Evolutionary conservation across 1,140 invertebrate species (phyloP), one percentile per base, ranked within the genome.

Genomic region (Schlechtendalia chinensis): DNA sequence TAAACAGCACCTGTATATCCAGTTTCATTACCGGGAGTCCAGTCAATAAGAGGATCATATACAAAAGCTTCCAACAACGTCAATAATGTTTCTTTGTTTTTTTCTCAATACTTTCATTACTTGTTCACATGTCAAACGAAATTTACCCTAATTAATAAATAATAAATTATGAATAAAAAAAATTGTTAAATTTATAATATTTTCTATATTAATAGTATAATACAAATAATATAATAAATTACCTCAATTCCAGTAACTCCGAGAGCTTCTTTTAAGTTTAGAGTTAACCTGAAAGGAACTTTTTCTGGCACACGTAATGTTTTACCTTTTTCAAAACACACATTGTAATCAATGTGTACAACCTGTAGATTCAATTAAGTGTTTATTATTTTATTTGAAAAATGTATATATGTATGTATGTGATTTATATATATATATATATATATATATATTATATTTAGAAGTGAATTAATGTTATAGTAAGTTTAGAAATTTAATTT

Each of bases 331-430:
- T 99, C 98, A 87, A 99, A 99, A 85, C 97, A 98, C 71, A 99
- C 95, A 86, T 99, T 99, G 87, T 99, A 99, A 87, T 99, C 98
- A 84, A 99, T 98, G 86, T 99, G 98, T 45, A 99, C 93, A 67
- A 99, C 88, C 87, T 91, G 81, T 45, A 82, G n/a, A n/a, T n/a
- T n/a, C n/a, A n/a, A n/a, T n/a, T n/a, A n/a, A n/a, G n/a, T n/a
- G n/a, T n/a, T n/a, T n/a, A n/a, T n/a, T n/a, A n/a, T n/a, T n/a
- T n/a, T n/a, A n/a, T n/a, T n/a, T n/a, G n/a, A n/a, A n/a, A n/a
- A n/a, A n/a, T n/a, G n/a, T n/a, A n/a, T n/a, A n/a, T n/a, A n/a
- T n/a, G n/a, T n/a, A n/a, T n/a, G n/a, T n/a, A n/a, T n/a, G n/a
- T n/a, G n/a, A n/a, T n/a, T n/a, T n/a, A n/a, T n/a, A n/a, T n/a